Evolutionary conservation across 2,888 invertebrate species (phyloP).

Genomic region (Hydriomena furcata): DNA sequence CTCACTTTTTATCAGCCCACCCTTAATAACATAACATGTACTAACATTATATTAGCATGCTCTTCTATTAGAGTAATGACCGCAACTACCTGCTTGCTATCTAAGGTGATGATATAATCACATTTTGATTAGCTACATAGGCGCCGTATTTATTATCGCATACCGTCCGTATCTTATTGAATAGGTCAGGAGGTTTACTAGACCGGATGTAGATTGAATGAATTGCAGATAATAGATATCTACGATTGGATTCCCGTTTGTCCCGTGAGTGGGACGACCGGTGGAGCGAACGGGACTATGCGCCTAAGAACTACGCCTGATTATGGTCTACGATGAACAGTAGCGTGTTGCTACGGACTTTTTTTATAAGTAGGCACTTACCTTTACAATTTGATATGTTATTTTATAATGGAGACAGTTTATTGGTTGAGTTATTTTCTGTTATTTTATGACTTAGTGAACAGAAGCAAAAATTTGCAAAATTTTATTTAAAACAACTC

Average conservation of each 20-base stretch:
- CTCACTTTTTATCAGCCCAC: slow-evolving; percentile 36
- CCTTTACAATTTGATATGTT: too few relatives aligned
- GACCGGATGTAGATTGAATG: slow-evolving; percentile 10
- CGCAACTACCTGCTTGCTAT: slow-evolving; percentile 15
- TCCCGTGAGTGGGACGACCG: neutral
- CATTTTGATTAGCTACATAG: slow-evolving; percentile 27
- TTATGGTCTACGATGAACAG: too few relatives aligned
- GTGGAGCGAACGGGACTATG: too few relatives aligned
- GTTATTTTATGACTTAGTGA: too few relatives aligned
- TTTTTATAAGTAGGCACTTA: too few relatives aligned
- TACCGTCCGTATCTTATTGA: slow-evolving; percentile 20
- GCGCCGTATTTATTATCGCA: slow-evolving; percentile 25
- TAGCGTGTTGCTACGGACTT: too few relatives aligned
- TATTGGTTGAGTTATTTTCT: too few relatives aligned
- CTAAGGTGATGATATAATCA: slow-evolving; percentile 30
- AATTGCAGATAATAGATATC: neutral
- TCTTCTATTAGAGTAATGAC: slow-evolving; percentile 40
- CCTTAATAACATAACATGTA: slow-evolving; percentile 40
- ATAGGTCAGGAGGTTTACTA: slow-evolving; percentile 17
- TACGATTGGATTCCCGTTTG: slow-evolving; percentile 2
- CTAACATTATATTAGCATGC: slow-evolving; percentile 42
- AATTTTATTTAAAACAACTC: too few relatives aligned
- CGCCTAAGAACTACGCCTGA: too few relatives aligned
- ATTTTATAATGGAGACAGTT: too few relatives aligned
- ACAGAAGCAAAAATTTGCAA: too few relatives aligned